Conservation (phyloP, 2,888 invertebrate species). For the Idaea dimidiata region DNA sequence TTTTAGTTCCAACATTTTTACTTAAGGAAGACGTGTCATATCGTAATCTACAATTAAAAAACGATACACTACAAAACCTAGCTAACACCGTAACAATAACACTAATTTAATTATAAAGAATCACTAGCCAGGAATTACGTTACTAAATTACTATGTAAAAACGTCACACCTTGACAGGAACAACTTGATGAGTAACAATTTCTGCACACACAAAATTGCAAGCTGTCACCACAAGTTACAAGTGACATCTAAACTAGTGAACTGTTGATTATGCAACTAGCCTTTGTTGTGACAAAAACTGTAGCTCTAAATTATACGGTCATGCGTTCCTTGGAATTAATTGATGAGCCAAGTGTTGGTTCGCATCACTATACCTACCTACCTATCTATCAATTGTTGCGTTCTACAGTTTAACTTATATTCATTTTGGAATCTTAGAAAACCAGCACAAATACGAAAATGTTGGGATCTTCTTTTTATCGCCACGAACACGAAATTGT, state of each 20-base stretch:
- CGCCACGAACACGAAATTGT: too few relatives aligned
- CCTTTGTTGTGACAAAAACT: not conserved
- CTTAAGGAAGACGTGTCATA: too few relatives aligned
- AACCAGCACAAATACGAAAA: too few relatives aligned
- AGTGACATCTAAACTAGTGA: not conserved
- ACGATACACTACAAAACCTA: not conserved
- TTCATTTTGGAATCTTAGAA: too few relatives aligned
- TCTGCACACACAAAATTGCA: not conserved
- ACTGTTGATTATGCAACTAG: not conserved
- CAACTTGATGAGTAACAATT: not conserved
- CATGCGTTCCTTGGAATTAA: not conserved
- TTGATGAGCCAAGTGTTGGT: not conserved
- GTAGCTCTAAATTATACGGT: not conserved
- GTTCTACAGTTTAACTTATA: too few relatives aligned
- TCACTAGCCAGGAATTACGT: not conserved
- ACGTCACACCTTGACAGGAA: not conserved
- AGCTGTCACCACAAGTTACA: not conserved
- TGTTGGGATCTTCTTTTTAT: too few relatives aligned
- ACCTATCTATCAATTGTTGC: too few relatives aligned
- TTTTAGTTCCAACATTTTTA: too few relatives aligned
- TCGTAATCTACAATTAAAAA: not conserved
- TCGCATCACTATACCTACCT: not conserved
- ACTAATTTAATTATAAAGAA: not conserved
- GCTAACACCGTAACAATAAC: not conserved
- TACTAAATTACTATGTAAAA: not conserved